phyloP scores from a whole-genome alignment of 2,888 invertebrate genomes.

The Schizaphis graminum region DNA sequence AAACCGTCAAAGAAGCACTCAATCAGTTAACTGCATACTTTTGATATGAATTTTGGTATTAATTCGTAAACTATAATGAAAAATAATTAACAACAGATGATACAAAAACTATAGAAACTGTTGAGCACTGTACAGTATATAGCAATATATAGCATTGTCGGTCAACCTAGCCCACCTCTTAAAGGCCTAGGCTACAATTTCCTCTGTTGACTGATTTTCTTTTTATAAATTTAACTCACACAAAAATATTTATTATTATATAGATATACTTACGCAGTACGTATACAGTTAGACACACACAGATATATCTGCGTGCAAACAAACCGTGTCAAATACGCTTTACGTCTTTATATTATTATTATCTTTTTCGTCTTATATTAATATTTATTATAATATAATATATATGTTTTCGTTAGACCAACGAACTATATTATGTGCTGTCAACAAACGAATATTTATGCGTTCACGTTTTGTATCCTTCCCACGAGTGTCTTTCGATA shows the following conservation, averaged over 20 bases:
- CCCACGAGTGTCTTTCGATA: slow-evolving; percentile 2
- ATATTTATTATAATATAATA: slow-evolving; percentile 48
- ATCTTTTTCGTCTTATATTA: slow-evolving; percentile 50
- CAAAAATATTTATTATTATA: background rate
- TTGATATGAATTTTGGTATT: too few relatives aligned
- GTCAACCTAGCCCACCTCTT: too few relatives aligned
- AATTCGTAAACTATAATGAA: too few relatives aligned
- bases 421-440: background rate
- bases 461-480: background rate
- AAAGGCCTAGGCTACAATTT: too few relatives aligned
- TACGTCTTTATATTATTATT: slow-evolving; percentile 35
- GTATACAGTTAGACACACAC: background rate
- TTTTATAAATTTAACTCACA: background rate
- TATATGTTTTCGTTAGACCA: background rate
- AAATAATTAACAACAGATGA: background rate
- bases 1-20: too few relatives aligned
- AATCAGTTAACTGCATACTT: too few relatives aligned
- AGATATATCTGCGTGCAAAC: background rate
- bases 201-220: background rate
- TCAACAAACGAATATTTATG: slow-evolving; percentile 56
- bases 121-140: background rate
- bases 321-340: slow-evolving; percentile 11
- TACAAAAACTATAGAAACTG: background rate
- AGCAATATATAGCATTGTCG: background rate
- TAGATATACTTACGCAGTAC: background rate